Percentiles rank a stretch among this genome's conserved stretches.
Conservation (phyloP, 2,113 vertebrate species). For the Prionailurus viverrinus region DNA sequence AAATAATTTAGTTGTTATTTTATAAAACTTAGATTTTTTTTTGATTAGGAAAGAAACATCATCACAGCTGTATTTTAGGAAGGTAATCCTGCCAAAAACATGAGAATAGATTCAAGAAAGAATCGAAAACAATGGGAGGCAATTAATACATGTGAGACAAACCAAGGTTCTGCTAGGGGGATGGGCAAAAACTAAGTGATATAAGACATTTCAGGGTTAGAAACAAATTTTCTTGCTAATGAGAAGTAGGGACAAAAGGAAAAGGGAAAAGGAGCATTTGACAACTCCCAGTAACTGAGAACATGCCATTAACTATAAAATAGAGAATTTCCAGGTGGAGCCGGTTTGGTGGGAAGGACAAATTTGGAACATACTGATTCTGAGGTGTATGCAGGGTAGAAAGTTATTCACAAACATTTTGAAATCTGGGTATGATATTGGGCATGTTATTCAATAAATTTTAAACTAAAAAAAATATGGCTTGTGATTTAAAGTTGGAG, state of each 20-base stretch:
- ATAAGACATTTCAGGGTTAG: background rate
- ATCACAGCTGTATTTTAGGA: conserved; percentile 10
- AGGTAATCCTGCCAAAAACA: background rate
- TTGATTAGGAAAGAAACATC: background rate
- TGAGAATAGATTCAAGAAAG: background rate
- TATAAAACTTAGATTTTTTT: background rate
- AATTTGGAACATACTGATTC: background rate
- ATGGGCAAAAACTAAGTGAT: background rate
- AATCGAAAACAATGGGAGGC: background rate
- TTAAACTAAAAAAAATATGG: background rate
- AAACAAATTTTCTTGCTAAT: background rate
- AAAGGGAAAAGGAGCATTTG: background rate
- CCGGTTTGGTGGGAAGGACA: background rate
- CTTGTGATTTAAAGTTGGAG: background rate
- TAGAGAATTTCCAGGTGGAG: background rate
- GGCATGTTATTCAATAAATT: background rate
- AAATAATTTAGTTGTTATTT: conserved; percentile 4
- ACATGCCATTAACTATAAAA: background rate
- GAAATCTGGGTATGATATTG: background rate
- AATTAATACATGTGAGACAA: background rate
- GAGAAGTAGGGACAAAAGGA: background rate
- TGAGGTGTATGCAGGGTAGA: background rate
- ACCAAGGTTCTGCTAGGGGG: background rate
- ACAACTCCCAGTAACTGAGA: background rate
- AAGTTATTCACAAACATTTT: background rate